Conservation (phyloP, 2,113 vertebrate genomes). For the Gnathonemus longibarbis region DNA sequence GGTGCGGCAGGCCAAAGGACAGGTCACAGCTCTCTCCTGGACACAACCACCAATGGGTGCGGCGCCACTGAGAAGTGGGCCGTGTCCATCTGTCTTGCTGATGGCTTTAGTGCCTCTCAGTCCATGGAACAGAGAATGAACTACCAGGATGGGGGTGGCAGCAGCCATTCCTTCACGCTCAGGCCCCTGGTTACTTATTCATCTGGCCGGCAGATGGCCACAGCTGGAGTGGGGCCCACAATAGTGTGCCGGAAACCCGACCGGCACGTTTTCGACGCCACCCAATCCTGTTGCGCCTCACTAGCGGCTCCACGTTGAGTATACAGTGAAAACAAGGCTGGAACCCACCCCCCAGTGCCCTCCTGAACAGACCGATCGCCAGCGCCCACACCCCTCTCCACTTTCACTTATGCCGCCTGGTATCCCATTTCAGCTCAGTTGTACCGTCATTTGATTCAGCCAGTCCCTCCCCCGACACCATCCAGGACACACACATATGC, state of each 20-base stretch:
- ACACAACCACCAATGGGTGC: not conserved
- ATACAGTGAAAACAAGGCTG: not conserved
- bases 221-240: not conserved
- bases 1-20: too few species aligned
- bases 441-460: conserved; percentile 1
- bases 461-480: not conserved
- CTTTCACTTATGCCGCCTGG: conserved; percentile 2
- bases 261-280: not conserved
- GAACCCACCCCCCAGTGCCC: not conserved
- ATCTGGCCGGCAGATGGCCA: not conserved
- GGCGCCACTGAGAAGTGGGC: not conserved
- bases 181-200: not conserved
- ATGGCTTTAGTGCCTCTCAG: not conserved
- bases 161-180: not conserved
- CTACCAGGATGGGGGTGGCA: not conserved
- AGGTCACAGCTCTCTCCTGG: not conserved
- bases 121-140: not conserved
- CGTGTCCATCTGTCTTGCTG: not conserved
- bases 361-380: not conserved
- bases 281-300: not conserved
- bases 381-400: not conserved
- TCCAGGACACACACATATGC: not conserved
- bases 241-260: not conserved
- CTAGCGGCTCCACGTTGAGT: too few species aligned
- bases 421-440: not conserved